Evolutionary conservation across 2,113 vertebrate genomes (phyloP), one percentile per base, ranked within the genome.

Genomic region (Corvus moneduloides): DNA sequence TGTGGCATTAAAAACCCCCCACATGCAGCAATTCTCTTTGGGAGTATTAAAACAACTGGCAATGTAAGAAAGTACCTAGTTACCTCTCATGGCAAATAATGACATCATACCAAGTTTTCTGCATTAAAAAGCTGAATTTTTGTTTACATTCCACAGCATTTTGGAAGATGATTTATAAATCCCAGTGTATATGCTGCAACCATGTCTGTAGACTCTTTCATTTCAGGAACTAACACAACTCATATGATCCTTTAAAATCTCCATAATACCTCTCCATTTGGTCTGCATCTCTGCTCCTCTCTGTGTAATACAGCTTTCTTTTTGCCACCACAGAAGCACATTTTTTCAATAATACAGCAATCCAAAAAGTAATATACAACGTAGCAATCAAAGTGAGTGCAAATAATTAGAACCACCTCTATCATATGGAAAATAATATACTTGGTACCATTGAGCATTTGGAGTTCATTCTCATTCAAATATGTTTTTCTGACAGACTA

Each of bases 351-450:
- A 96, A 89, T 55, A 94, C 13, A 7, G 62, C 52, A 94, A 96
- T 90, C 56, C 7, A 27, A 95, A 93, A 28, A 61, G 23, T 87
- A 96, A 95, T 84, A 84, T 39, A 93, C 49, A 97, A 86, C 56
- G 43, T 4, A 93, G 61, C 33, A 90, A 96, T 95, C 87, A 94
- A 93, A 96, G 48, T 86, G 92, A 96, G 75, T 56, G 51, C 67
- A 95, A 96, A 96, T 95, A 97, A 97, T 97, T 97, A 97, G 73
- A 97, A 82, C 67, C 49, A 92, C 80, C 84, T 88, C 73, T 68
- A 90, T 52, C 35, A 33, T 77, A 85, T 87, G 55, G 92, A 97
- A 97, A 97, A 95, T 94, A 81, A 92, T 75, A 49, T 93, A 32
- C 91, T 97, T 83, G 77, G 43, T 95, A 97, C 91, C 63, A 94